Evolutionary conservation across 2,113 vertebrate species (phyloP).

Genomic region (Dunckerocampus dactyliophorus): DNA sequence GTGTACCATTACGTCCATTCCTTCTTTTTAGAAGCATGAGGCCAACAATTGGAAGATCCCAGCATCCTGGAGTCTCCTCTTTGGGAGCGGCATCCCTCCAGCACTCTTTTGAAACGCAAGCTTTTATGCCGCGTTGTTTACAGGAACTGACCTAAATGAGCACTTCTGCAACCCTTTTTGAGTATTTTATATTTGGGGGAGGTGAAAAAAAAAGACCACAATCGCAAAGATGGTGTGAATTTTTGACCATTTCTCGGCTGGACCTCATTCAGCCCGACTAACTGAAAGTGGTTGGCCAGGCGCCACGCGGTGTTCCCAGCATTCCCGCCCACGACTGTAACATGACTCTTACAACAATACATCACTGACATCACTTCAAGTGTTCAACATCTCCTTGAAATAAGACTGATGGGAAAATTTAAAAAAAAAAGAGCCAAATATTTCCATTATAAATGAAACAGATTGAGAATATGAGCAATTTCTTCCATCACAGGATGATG

Average conservation of each 20-base stretch:
- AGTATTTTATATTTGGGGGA: background rate
- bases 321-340: slow-evolving; percentile 52
- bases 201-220: slow-evolving; percentile 13
- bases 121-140: background rate
- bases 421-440: too few species aligned
- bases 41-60: slow-evolving; percentile 83
- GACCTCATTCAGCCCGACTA: slow-evolving; percentile 8
- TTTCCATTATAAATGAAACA: too few species aligned
- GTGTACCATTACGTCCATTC: background rate
- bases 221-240: slow-evolving; percentile 15
- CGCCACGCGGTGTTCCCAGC: slow-evolving; percentile 54
- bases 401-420: too few species aligned
- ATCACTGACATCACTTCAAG: too few species aligned
- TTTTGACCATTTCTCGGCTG: slow-evolving; percentile 3
- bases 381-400: too few species aligned
- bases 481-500: too few species aligned
- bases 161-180: too few species aligned
- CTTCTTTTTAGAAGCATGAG: slow-evolving; percentile 42
- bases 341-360: slow-evolving; percentile 32
- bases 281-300: slow-evolving; percentile 53
- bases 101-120: slow-evolving; percentile 80
- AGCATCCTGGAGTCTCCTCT: slow-evolving; percentile 88
- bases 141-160: too few species aligned
- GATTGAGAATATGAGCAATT: too few species aligned
- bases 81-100: slow-evolving; percentile 88